Base-by-base conservation (phyloP, 1,140 invertebrate species). In the Pantala flavescens region DNA sequence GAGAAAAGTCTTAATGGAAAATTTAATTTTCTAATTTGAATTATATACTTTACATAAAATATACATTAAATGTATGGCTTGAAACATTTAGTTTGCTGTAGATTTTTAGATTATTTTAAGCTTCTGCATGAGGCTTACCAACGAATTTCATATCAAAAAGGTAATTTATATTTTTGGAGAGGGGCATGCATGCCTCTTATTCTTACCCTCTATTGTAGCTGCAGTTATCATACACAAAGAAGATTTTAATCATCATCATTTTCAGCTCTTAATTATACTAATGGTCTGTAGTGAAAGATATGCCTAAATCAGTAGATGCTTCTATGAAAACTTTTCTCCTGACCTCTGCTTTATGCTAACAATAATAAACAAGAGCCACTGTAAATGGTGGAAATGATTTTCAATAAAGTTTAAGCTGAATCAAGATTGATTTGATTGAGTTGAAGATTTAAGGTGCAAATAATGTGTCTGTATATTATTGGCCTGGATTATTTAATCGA, bases 121-220 rank as follows among this genome's bases (percentile, higher is more conserved):
- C 49, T 63, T 63, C 49, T 63, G 49, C 49, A 63, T 63, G 49
- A 63, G 49, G 49, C 49, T 63, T 63, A 21, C 49, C 49, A 63
- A 63, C 49, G 12, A 63, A 14, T 19, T 21, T 14, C 12, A 63
- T 7, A 63, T 21, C 5, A 12, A 21, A 63, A 12, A 63, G n/a
- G 49, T 63, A 3, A 63, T 63, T 63, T 21, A 3, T 14, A 21
- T 63, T 21, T 7, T 19, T 19, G 49, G n/a, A 63, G 49, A 63
- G 49, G 49, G 28, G 28, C 28, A 36, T 63, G 49, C 49, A 63
- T 63, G 49, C 49, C 49, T 63, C 49, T 63, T 63, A 36, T 9
- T 63, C 14, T 7, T 21, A 63, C 14, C 49, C n/a, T 19, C n/a
- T 63, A 5, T 63, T 7, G n/a, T 63, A 63, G 16, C 49, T 63